Base-by-base conservation (phyloP, 2,113 vertebrate genomes). In the Notothenia rossii region DNA sequence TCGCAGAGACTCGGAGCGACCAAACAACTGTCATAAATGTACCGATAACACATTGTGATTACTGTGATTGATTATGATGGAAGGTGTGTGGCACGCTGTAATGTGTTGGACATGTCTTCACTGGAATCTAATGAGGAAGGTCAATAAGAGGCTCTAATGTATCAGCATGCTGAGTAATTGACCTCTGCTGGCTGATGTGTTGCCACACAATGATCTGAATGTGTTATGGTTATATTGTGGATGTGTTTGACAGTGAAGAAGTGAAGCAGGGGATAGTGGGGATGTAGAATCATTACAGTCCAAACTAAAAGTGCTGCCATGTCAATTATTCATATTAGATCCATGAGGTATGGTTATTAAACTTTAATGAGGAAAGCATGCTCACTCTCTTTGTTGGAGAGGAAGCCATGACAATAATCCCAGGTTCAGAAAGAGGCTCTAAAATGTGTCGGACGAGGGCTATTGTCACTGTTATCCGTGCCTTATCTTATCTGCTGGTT, bases 401-500 rank as follows among this genome's bases (percentile, higher is more conserved):
- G 25, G 25, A 25, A 25, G 25, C 25, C 25, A 25, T 25, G 25
- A 64, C 62, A 53, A 84, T 78, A 62, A 87, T 81, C 61, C 46
- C 77, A 65, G 43, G 40, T 54, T 79, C 64, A 69, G 36, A 65
- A 51, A 18, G 48, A 67, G 84, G 70, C 83, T 86, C 60, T 88
- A 77, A 87, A 93, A 86, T 63, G 83, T 90, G 88, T 93, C 86
- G 59, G 46, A 22, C 29, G 22, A 86, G 53, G 61, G 86, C 90
- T 86, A 87, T 85, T 85, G 79, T 63, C 89, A 79, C 46, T 36
- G 67, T 71, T 86, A 84, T 92, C 74, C 25, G 85, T 65, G 75
- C 81, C 84, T 88, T 83, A 7, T 73, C 87, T 94, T 92, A 94
- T 94, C 90, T 85, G 18, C n/a, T 66, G 69, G 58, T 93, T 93